Evolutionary conservation across 1,140 invertebrate genomes (phyloP).

Genomic region (Pissodes strobi): DNA sequence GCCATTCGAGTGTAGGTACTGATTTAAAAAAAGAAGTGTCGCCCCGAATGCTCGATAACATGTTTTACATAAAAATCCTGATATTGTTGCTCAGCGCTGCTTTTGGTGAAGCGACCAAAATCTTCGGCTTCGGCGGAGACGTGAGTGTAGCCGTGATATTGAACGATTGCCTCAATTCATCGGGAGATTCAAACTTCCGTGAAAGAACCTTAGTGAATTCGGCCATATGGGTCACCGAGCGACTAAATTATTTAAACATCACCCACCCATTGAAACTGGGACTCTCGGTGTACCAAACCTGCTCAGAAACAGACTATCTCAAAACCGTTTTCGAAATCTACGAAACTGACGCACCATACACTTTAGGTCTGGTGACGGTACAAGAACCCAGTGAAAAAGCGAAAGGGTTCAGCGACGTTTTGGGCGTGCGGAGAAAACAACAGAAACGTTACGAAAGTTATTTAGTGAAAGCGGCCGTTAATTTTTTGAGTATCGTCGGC

Average conservation of each 20-base stretch:
- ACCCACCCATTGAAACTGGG: conserved; percentile 39
- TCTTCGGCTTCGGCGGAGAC: conserved; percentile 8
- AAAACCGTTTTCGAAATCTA: conserved; percentile 45
- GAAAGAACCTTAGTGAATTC: conserved; percentile 38
- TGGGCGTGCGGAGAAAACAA: conserved; percentile 34
- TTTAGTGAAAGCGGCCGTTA: conserved; percentile 41
- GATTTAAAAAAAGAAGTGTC: too few species aligned
- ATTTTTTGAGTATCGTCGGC: conserved; percentile 38
- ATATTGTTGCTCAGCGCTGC: conserved; percentile 1
- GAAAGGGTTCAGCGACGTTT: conserved; percentile 36
- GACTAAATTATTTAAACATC: conserved; percentile 44
- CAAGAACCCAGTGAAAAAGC: conserved; percentile 29
- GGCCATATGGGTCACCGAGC: conserved; percentile 45
- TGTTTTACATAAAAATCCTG: conserved; percentile 7
- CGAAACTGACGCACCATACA: conserved; percentile 28
- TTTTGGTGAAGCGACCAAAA: conserved; percentile 15
- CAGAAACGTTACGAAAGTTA: conserved; percentile 12
- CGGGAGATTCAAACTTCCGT: too few species aligned
- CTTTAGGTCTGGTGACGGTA: conserved; percentile 40
- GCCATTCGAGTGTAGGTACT: background rate
- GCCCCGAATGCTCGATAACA: too few species aligned
- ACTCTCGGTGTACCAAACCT: conserved; percentile 40
- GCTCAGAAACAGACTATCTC: conserved; percentile 40
- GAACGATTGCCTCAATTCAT: too few species aligned
- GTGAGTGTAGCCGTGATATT: conserved; percentile 31